Base-by-base conservation (phyloP, 2,113 vertebrate species). In the Atherinomorus stipes region DNA sequence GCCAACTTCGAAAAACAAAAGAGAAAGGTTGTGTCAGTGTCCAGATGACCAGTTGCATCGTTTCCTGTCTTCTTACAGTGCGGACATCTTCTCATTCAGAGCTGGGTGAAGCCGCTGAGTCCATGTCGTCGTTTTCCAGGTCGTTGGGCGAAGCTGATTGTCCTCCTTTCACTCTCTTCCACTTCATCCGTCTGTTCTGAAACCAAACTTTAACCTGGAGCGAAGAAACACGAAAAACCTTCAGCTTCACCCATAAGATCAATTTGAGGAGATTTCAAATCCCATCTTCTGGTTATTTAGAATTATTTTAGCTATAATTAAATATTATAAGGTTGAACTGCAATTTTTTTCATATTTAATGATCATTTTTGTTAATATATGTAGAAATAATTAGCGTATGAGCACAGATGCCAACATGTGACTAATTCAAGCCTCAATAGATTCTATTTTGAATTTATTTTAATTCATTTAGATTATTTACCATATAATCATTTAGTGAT, bases 111-210 rank as follows among this genome's bases (percentile, higher is more conserved):
- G 96, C 94, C 0, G 96, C 94, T 2, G 96, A 98, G 93, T 99
- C 97, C 54, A 94, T 88, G 11, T 98, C 97, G 49, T 98, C 96
- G 0, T 92, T 92, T 81, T 98, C 96, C 9, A 93, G 94, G 69
- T 96, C 95, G 0, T 93, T 95, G 1, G 96, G 95, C 5, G 96
- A 97, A 51, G 92, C 88, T 0, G 95, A 94, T 19, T 97, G 97
- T 51, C 96, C 96, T 0, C 98, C 96, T 86, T 98, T 99, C 44
- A 99, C 96, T 0, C 98, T 92, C 86, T 99, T 99, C 98, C 98
- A 99, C 87, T 99, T 99, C 98, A 99, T 99, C 83, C 98, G 94
- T 89, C 98, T 91, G 94, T 99, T 99, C 87, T 99, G 98, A 81
- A 99, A 99, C 98, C 98, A 99, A 13, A 99, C 98, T 89, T 99